These are phyloP conservation scores for Drosophila varians DNA, from an alignment of 1,140 invertebrate genomes.

Conservation along the genomic window DNA sequence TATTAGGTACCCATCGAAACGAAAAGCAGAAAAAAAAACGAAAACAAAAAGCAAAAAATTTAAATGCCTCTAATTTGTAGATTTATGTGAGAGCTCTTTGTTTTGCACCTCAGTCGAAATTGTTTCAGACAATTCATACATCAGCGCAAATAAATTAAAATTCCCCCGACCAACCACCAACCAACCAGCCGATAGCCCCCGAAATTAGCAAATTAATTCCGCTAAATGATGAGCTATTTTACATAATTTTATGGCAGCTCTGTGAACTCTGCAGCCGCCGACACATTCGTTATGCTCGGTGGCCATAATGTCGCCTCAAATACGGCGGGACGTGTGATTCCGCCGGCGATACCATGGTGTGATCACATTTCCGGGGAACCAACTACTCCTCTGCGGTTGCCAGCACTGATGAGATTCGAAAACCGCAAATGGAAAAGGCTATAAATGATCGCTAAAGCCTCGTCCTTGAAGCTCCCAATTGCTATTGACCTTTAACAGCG, in stretches of 20 bases:
- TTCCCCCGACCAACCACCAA: constrained; percentile 35
- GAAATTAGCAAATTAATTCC: constrained; percentile 65
- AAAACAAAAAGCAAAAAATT: constrained; percentile 2
- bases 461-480: constrained; percentile 39
- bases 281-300: constrained; percentile 53
- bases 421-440: constrained; percentile 23
- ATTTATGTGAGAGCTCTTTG: constrained; percentile 59
- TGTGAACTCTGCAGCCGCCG: constrained; percentile 56
- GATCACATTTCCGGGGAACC: constrained; percentile 35
- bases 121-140: constrained; percentile 42
- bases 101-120: constrained; percentile 46
- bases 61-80: constrained; percentile 71
- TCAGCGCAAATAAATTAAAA: constrained; percentile 64
- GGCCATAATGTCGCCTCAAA: constrained; percentile 32
- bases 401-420: constrained; percentile 19
- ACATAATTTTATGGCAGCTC: constrained; percentile 72
- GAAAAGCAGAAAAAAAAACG: constrained; percentile 14
- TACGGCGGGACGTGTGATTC: constrained; percentile 39
- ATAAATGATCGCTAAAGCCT: constrained; percentile 29
- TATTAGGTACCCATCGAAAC: constrained; percentile 23
- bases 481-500: constrained; percentile 55
- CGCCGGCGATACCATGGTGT: neutral
- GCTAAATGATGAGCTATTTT: constrained; percentile 62
- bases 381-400: constrained; percentile 28
- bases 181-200: constrained; percentile 2